Percentiles rank a stretch among this genome's conserved stretches.
Evolutionary conservation across 1,140 invertebrate genomes (phyloP).

Genomic region (Neuroterus valhalla): DNA sequence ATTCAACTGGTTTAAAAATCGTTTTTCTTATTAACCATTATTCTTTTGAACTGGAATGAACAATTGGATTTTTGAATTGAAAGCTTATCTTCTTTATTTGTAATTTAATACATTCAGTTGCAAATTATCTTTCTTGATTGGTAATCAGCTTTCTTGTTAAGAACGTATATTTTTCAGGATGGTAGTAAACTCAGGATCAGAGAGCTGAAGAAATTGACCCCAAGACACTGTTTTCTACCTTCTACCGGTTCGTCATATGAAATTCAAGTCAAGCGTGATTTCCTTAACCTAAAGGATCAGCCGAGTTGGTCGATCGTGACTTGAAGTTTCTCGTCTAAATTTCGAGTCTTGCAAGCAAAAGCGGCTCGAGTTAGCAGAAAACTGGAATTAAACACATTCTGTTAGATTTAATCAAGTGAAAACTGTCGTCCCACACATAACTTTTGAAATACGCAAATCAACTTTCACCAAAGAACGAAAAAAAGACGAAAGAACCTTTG

Average conservation of each 20-base stretch:
- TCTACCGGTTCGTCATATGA: not conserved
- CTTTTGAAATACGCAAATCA: too few species aligned
- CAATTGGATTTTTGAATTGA: too few species aligned
- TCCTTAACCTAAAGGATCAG: not conserved
- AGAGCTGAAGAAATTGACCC: slow-evolving; percentile 3
- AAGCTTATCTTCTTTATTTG: not conserved
- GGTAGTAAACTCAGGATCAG: not conserved
- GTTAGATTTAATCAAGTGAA: too few species aligned
- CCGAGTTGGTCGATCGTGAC: not conserved
- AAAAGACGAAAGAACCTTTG: too few species aligned
- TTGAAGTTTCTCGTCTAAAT: not conserved
- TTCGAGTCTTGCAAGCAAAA: not conserved
- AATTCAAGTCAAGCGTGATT: slow-evolving; percentile 1
- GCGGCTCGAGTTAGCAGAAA: not conserved
- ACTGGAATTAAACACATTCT: not conserved
- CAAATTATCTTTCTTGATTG: too few species aligned
- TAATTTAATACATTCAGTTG: too few species aligned
- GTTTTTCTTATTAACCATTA: too few species aligned
- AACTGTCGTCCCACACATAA: too few species aligned
- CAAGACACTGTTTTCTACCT: not conserved
- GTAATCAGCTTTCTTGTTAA: too few species aligned
- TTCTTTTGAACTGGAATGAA: too few species aligned
- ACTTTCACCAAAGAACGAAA: too few species aligned
- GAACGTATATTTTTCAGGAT: not conserved
- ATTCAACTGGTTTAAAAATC: too few species aligned